Evolutionary conservation across 2,113 vertebrate species (phyloP), one percentile per base, ranked within the genome.

Genomic region (Passer montanus): DNA sequence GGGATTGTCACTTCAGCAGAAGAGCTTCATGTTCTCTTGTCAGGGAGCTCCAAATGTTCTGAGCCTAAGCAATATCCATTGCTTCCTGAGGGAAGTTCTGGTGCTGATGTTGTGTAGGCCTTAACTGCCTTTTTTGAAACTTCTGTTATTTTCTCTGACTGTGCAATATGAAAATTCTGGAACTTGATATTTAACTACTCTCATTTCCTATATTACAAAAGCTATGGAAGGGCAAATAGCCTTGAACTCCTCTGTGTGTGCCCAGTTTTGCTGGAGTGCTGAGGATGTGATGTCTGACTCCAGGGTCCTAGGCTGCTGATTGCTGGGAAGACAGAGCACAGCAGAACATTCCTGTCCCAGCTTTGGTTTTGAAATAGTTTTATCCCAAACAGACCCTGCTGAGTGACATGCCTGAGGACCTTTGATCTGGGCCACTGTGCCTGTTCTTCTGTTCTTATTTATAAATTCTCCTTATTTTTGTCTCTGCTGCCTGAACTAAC

Each of bases 401-500:
- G 44, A 59, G 47, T 63, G 47, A 74, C 10, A 17, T 86, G 67
- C 22, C 33, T 83, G 13, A 31, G 26, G 55, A 67, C 76, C 63
- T 95, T 86, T 89, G 79, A 30, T 88, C 72, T 90, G 75, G 56
- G 37, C 46, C 46, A 17, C 7, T 62, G 3, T 35, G n/a, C 46
- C 59, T 90, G 72, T 81, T 93, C n/a, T 74, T 94, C 53, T 77
- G 21, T 44, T 87, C 75, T 74, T 80, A 58, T 47, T 84, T 84
- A 79, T 70, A 84, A 63, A 19, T 75, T 13, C 44, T 83, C 64
- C 39, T 59, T 91, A 15, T 49, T 93, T 86, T 88, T 72, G 30
- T 77, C 87, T 86, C 83, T 93, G 72, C 78, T 88, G 75, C 69
- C 44, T 96, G 83, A 93, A 72, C 90, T 96, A 89, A 91, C 63